Percentiles rank a stretch among this genome's conserved stretches.
These are phyloP conservation scores for Cladorhizidae sp. DNA, from an alignment of 37 sponge, comb jelly and placozoan species.

Conservation along the genomic window DNA sequence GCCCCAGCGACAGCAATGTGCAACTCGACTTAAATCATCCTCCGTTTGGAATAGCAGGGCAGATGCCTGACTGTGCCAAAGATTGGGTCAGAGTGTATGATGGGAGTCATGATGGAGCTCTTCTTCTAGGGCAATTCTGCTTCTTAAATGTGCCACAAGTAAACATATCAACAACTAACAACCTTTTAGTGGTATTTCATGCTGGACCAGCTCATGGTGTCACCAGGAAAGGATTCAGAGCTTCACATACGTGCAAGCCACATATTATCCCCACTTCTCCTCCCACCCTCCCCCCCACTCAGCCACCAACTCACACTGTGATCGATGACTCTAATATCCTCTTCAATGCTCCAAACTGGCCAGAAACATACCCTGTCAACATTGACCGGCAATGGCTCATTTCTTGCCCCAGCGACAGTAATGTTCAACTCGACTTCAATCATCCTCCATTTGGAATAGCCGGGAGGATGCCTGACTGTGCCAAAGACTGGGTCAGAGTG, in stretches of 20 bases:
- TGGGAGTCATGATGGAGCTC: not conserved
- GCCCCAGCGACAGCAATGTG: not conserved
- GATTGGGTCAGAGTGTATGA: not conserved
- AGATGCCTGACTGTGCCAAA: not conserved
- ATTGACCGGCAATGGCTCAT: not conserved
- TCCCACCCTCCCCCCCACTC: not conserved
- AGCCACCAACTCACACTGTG: not conserved
- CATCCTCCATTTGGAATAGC: constrained; percentile 8
- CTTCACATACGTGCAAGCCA: too few relatives aligned
- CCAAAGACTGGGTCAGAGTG: not conserved
- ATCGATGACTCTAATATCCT: not conserved
- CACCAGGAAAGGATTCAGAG: not conserved
- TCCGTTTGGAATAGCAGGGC: not conserved
- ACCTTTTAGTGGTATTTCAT: not conserved
- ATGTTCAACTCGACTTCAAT: not conserved
- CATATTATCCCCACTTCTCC: not conserved
- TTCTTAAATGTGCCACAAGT: not conserved
- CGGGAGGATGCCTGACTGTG: constrained; percentile 2
- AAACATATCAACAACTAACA: not conserved
- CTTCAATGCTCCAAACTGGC: constrained; percentile 21
- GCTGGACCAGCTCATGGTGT: not conserved
- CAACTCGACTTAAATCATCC: too few relatives aligned
- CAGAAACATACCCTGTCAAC: constrained; percentile 26
- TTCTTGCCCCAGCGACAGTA: not conserved
- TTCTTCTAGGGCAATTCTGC: constrained; percentile 1